Base-by-base conservation (phyloP, 2,888 invertebrate species). In the Leptodirus hochenwartii region DNA sequence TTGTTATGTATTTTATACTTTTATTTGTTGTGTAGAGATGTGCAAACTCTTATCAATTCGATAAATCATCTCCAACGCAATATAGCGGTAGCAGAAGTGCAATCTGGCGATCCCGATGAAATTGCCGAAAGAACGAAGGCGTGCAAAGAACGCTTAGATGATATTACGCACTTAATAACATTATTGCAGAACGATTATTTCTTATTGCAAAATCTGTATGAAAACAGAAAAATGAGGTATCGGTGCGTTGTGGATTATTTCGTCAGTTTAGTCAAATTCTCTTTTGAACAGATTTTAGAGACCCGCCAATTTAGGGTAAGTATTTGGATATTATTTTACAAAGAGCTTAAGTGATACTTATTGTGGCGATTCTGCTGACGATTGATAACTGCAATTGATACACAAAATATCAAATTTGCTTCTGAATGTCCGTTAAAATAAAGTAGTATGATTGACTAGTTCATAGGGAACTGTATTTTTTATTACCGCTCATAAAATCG, bases 281-380 rank as follows among this genome's bases (percentile, higher is more conserved):
- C 58, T 2, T 74, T 73, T 46, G 56, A 59, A 37, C 58, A 59
- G 15, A 60, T 70, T 25, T 50, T 74, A 12, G 53, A 55, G 17
- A 43, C 64, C 22, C 52, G 71, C 35, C 61, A 66, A 3, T 73
- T 68, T 46, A 59, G 64, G 43, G 69, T 69, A 50, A 47, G 51
- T 45, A 25, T n/a, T n/a, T n/a, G n/a, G n/a, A n/a, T n/a, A n/a
- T n/a, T n/a, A n/a, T n/a, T n/a, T n/a, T n/a, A n/a, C n/a, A n/a
- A n/a, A n/a, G n/a, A n/a, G n/a, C n/a, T n/a, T n/a, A n/a, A n/a
- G n/a, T n/a, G n/a, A n/a, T n/a, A n/a, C n/a, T n/a, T n/a, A n/a
- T n/a, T n/a, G n/a, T n/a, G n/a, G n/a, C n/a, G n/a, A n/a, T n/a
- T n/a, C n/a, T n/a, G n/a, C n/a, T n/a, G n/a, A n/a, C n/a, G n/a